A percentile compares a stretch with the other conserved stretches of the same genome.
Conservation (phyloP, 2,113 vertebrate genomes). For the Pristiophorus japonicus region DNA sequence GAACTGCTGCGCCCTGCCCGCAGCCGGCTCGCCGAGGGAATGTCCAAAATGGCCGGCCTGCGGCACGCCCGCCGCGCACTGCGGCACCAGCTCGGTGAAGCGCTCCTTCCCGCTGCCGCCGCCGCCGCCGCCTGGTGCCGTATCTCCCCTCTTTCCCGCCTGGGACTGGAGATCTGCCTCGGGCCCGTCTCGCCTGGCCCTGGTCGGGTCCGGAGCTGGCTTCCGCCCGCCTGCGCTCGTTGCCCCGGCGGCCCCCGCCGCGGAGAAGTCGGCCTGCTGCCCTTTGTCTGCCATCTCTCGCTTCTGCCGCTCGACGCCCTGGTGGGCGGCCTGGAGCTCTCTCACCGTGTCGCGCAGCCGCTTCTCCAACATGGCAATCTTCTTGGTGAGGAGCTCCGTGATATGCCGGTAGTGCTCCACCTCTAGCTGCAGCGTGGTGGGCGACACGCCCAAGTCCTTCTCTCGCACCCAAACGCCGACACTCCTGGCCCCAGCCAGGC, state of each 20-base stretch:
- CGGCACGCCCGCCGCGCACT: background rate
- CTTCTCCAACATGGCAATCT: conserved; percentile 66
- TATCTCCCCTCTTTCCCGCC: conserved; percentile 66
- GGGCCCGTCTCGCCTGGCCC: conserved; percentile 51
- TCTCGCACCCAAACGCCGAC: conserved; percentile 72
- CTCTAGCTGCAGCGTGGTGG: conserved; percentile 46
- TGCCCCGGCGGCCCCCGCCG: conserved; percentile 55
- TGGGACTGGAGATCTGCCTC: conserved; percentile 60
- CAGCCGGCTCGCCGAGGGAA: background rate
- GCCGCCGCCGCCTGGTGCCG: conserved; percentile 49
- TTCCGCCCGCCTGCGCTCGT: conserved; percentile 60
- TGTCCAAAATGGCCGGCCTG: background rate
- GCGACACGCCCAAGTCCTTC: conserved; percentile 62
- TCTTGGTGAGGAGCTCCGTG: conserved; percentile 55
- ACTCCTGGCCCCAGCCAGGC: conserved; percentile 45
- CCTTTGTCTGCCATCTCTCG: conserved; percentile 40
- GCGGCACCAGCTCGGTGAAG: background rate
- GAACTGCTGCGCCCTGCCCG: background rate
- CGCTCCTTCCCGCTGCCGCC: rapidly evolving
- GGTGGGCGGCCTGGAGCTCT: conserved; percentile 57
- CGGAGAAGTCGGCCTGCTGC: conserved; percentile 39
- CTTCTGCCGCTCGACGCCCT: conserved; percentile 42
- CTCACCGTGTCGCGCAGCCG: conserved; percentile 63
- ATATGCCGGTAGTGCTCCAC: conserved; percentile 45
- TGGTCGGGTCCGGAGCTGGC: conserved; percentile 27